A percentile compares a stretch with the other conserved stretches of the same genome.
Conservation (phyloP, 1,140 invertebrate species). For the Tetragonula clypearis region DNA sequence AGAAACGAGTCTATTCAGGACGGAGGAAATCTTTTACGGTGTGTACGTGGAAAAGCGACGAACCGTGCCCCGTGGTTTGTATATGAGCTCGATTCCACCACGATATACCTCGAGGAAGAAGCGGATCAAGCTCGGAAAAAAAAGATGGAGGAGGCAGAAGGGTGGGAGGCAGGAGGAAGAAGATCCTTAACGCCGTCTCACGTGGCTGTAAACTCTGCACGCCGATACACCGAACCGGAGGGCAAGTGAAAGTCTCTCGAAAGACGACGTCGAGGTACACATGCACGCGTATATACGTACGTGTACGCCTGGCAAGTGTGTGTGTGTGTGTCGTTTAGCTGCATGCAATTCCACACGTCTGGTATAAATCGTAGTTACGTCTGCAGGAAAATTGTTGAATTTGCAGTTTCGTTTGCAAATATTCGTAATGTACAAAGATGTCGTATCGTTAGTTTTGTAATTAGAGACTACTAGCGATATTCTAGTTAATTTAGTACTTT, state of each 20-base stretch:
- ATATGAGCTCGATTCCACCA: neutral
- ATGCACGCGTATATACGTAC: constrained; percentile 26
- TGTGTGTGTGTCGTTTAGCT: constrained; percentile 60
- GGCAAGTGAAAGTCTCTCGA: constrained; percentile 74
- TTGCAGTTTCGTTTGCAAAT: constrained; percentile 41
- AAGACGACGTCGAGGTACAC: constrained; percentile 63
- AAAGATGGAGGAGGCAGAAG: neutral
- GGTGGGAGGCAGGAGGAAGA: constrained; percentile 37
- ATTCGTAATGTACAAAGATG: neutral
- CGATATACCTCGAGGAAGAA: neutral
- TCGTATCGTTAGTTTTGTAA: neutral
- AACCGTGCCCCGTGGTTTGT: neutral
- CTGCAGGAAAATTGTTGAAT: constrained; percentile 26
- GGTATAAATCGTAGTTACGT: constrained; percentile 28
- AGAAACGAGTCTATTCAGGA: neutral
- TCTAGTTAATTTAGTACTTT: neutral
- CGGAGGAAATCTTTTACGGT: neutral
- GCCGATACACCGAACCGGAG: constrained; percentile 53
- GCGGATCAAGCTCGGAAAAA: constrained; percentile 31
- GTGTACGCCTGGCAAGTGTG: constrained; percentile 64
- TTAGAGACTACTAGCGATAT: no score
- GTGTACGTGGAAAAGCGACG: constrained; percentile 6
- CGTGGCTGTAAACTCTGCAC: constrained; percentile 50
- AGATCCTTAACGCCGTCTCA: constrained; percentile 53
- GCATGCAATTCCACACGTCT: constrained; percentile 42